Base-by-base conservation (phyloP, 2,888 invertebrate species). In the Sinelater perroti region DNA sequence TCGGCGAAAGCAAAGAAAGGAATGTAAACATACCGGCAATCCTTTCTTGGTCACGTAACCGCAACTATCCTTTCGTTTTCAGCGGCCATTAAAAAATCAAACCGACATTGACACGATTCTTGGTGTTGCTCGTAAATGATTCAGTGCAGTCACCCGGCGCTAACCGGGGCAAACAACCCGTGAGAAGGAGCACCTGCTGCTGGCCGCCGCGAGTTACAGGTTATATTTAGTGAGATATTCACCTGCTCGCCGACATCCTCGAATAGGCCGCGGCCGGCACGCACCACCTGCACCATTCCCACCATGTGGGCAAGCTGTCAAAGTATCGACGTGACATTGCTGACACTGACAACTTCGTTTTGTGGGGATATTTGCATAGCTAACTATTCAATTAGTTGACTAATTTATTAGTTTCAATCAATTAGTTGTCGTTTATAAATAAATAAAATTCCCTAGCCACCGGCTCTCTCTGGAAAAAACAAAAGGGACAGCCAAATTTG, bases 251-350 rank as follows among this genome's bases (percentile, higher is more conserved):
- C 3, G 17, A 8, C 45, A 45, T 45, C 45, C 17, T 11, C 18
- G 17, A 5, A 11, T 10, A 17, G 10, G 8, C 17, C 11, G 8
- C n/a, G 1, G 6, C 18, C 16, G 45, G 30, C 30, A 30, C 28
- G 1, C 45, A 30, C 45, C 45, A 30, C 30, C 45, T 30, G 45
- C 45, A 45, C 31, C 17, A 2, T 2, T 28, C 17, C 45, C 30
- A 45, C n/a, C 45, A 45, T 45, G 13, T 8, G 31, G 18, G 31
- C n/a, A 17, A 45, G 31, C 31, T 45, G 45, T 30, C 45, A 45
- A 30, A 28, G 11, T 16, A 1, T 3, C 30, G 1, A 5, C 11
- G 18, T 5, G 45, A 28, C 45, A 45, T 45, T 30, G 10, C 2
- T 26, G 10, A 17, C 4, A 42, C 26, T 42, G 42, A 38, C 38